These are phyloP conservation scores for Ashinkailepas kermadecensis DNA, from an alignment of 2,888 invertebrate genomes.

Conservation along the genomic window DNA sequence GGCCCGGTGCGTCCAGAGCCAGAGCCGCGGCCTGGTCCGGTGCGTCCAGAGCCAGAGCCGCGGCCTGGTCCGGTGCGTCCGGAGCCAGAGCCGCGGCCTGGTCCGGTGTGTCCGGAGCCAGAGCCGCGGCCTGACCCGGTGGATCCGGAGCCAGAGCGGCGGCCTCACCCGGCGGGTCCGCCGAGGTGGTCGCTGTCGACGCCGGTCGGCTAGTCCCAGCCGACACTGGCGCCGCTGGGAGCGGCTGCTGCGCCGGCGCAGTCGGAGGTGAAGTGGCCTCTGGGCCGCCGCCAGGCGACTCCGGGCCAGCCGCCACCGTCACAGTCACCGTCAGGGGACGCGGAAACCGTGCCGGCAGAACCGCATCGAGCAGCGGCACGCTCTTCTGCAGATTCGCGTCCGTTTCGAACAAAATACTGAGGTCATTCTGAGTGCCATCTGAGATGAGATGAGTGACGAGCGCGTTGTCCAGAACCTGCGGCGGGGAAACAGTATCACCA, in stretches of 20 bases:
- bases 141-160: no score
- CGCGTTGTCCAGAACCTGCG: constrained; percentile 1
- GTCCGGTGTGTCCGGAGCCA: no score
- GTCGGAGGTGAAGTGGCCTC: neutral
- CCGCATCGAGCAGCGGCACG: neutral
- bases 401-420: neutral
- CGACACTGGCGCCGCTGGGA: no score
- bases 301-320: neutral
- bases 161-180: neutral
- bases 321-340: neutral
- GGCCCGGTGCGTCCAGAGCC: no score
- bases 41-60: no score
- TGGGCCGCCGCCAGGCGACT: neutral
- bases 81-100: no score
- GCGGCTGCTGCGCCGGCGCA: neutral
- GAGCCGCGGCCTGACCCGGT: no score
- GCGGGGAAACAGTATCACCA: no score
- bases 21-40: no score
- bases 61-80: no score
- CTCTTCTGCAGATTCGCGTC: neutral
- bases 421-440: neutral
- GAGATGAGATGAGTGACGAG: constrained; percentile 10
- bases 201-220: no score
- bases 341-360: constrained; percentile 11
- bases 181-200: no score